phyloP scores from a whole-genome alignment of 2,113 vertebrate species.

The Bubalus kerabau region DNA sequence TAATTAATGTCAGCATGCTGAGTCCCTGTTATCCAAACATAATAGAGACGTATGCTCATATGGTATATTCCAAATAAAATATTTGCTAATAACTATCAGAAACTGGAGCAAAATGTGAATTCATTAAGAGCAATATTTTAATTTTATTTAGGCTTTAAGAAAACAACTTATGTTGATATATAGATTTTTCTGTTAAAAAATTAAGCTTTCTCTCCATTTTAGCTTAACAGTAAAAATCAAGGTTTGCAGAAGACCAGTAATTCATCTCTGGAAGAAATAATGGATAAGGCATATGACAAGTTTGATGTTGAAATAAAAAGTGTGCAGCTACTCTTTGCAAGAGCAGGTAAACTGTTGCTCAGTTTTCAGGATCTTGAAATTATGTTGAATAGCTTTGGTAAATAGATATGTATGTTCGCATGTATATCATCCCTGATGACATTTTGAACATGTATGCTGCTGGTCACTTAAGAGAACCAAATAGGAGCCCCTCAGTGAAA shows the following conservation, averaged over 20 bases:
- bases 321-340: constrained; percentile 93
- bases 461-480: background rate
- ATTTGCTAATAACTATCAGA: background rate
- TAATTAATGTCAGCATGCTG: background rate
- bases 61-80: background rate
- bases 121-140: background rate
- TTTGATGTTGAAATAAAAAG: constrained; percentile 90
- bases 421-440: background rate
- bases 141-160: constrained; percentile 9
- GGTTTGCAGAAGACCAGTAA: constrained; percentile 70
- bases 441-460: background rate
- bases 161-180: background rate
- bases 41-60: background rate
- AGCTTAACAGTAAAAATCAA: constrained; percentile 91
- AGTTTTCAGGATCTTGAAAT: background rate
- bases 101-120: background rate
- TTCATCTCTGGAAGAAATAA: constrained; percentile 94
- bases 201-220: constrained; percentile 1
- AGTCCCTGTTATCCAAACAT: background rate
- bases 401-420: background rate
- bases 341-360: constrained; percentile 84
- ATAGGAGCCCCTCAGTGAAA: background rate
- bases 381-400: background rate
- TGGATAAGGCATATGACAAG: constrained; percentile 96
- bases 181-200: constrained; percentile 28